phyloP scores from a whole-genome alignment of 2,888 invertebrate species.

The Coleophora deauratella region DNA sequence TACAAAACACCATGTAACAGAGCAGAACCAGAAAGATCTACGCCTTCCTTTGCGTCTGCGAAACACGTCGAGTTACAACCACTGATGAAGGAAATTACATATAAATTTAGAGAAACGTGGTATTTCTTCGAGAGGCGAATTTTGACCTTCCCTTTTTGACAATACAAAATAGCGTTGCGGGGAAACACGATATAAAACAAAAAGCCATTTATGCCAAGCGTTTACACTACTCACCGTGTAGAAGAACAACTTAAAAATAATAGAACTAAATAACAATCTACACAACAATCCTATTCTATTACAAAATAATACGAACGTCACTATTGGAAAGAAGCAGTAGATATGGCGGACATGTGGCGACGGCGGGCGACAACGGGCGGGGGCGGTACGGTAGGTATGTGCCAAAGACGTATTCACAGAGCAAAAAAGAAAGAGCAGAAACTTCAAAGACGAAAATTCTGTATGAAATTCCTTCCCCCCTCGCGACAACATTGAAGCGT shows the following conservation, averaged over 20 bases:
- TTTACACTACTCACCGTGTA: constrained; percentile 48
- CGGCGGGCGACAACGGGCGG: constrained; percentile 19
- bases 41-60: too few relatives aligned
- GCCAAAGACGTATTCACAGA: too few relatives aligned
- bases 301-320: constrained; percentile 68
- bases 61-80: neutral
- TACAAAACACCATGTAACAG: constrained; percentile 28
- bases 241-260: constrained; percentile 57
- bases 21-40: constrained; percentile 27
- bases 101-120: too few relatives aligned
- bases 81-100: constrained; percentile 20
- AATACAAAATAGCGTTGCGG: constrained; percentile 57
- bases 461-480: too few relatives aligned
- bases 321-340: constrained; percentile 60
- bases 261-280: constrained; percentile 62
- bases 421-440: too few relatives aligned
- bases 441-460: too few relatives aligned
- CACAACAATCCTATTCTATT: constrained; percentile 54
- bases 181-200: constrained; percentile 45
- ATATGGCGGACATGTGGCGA: constrained; percentile 69
- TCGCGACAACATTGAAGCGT: too few relatives aligned
- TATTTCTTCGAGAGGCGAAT: neutral
- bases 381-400: too few relatives aligned
- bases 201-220: constrained; percentile 31
- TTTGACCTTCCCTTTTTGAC: constrained; percentile 59